These are phyloP conservation scores for Oriolus oriolus DNA, from an alignment of 2,113 vertebrate genomes.

Conservation along the genomic window DNA sequence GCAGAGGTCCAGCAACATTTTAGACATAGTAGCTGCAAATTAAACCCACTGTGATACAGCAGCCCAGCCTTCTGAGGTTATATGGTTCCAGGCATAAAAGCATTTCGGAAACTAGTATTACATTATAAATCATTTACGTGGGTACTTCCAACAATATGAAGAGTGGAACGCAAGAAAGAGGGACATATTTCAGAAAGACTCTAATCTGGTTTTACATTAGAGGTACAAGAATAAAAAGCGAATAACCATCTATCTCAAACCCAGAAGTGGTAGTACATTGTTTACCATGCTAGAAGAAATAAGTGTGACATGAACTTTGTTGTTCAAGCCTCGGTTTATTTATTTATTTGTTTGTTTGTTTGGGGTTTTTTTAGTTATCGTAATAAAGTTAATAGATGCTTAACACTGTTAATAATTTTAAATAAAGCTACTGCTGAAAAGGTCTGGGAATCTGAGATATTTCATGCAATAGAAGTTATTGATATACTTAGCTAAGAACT, in stretches of 20 bases:
- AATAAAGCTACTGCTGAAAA: neutral
- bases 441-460: neutral
- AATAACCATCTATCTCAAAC: neutral
- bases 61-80: neutral
- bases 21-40: neutral
- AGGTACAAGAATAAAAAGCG: neutral
- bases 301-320: neutral
- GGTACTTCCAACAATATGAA: neutral
- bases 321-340: neutral
- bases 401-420: neutral
- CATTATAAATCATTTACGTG: conserved; percentile 29
- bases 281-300: neutral
- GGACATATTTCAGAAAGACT: conserved; percentile 13
- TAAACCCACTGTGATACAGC: neutral
- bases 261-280: neutral
- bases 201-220: conserved; percentile 3
- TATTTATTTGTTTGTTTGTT: neutral
- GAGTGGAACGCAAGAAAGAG: neutral
- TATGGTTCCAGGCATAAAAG: neutral
- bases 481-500: neutral
- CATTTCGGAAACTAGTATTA: neutral
- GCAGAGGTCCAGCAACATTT: neutral
- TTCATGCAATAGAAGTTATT: neutral
- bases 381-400: neutral
- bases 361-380: neutral